Evolutionary conservation across 1,140 invertebrate genomes (phyloP), one percentile per base, ranked within the genome.

Genomic region (Eueides isabella): DNA sequence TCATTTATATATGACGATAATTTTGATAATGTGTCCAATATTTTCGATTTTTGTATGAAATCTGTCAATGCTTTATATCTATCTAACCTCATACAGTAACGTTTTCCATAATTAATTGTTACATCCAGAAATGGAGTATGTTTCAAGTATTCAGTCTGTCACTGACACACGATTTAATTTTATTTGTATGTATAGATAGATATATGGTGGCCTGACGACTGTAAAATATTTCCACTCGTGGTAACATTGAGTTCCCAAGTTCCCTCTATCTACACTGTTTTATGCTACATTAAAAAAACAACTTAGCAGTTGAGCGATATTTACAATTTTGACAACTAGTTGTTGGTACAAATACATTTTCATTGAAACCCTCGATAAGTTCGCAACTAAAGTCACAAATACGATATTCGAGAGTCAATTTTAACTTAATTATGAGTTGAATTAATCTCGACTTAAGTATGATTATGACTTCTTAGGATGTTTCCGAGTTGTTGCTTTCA

Each of bases 271-370:
- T n/a, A n/a, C n/a, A n/a, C n/a, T n/a, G n/a, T n/a, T n/a, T n/a
- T n/a, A n/a, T n/a, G n/a, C n/a, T n/a, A n/a, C n/a, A n/a, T n/a
- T n/a, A n/a, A n/a, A n/a, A 80, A 83, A 81, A 85, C 81, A 88
- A 89, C 89, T 90, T 86, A 86, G 83, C 83, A 80, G 76, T 85
- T 87, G 83, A 82, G 86, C 73, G 85, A 89, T 85, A 88, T 89
- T 90, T 86, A 88, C 84, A 85, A 90, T 86, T 92, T 89, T 91
- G 89, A 91, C 89, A 90, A 92, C 90, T 92, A 92, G 89, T 92
- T 89, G 79, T 80, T 78, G 83, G 83, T n/a, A 91, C 88, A 89
- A 90, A 91, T 92, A 90, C 91, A 92, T 91, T 92, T 90, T 82
- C 86, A 89, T 88, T 90, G 88, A 90, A 90, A 89, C 85, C 85